A percentile compares a stretch with the other conserved stretches of the same genome.
These are phyloP conservation scores for Balearica regulorum DNA, from an alignment of 2,797 vertebrate genomes.

Conservation along the genomic window DNA sequence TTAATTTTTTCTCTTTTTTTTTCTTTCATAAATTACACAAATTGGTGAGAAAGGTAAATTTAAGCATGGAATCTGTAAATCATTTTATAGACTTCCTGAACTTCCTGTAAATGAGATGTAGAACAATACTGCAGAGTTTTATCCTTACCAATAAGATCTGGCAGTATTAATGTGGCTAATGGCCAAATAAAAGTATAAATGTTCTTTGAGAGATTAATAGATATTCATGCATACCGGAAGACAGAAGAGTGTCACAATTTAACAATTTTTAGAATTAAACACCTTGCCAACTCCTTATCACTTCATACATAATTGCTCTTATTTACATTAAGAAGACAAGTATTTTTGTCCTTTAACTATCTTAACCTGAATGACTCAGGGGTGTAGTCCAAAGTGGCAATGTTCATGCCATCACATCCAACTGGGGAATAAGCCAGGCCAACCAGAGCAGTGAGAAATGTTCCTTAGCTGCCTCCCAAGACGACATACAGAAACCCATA, in stretches of 20 bases:
- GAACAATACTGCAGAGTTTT: neutral
- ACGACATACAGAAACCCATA: too few relatives aligned
- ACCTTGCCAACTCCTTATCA: neutral
- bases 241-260: neutral
- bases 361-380: too few relatives aligned
- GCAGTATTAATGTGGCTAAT: neutral
- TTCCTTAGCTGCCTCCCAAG: too few relatives aligned
- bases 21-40: neutral
- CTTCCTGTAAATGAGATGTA: neutral
- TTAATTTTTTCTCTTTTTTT: neutral
- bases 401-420: too few relatives aligned
- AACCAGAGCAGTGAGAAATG: too few relatives aligned
- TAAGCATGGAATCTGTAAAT: neutral
- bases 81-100: neutral
- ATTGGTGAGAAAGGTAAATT: neutral
- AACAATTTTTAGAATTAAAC: neutral
- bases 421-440: too few relatives aligned
- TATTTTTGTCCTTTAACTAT: neutral
- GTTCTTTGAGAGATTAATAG: conserved; percentile 29
- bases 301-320: neutral
- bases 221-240: neutral
- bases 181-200: conserved; percentile 26
- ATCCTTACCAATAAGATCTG: neutral
- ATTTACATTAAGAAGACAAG: neutral
- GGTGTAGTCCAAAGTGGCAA: too few relatives aligned